These are phyloP conservation scores for Ovis canadensis DNA, from an alignment of 2,113 vertebrate species.

Conservation along the genomic window DNA sequence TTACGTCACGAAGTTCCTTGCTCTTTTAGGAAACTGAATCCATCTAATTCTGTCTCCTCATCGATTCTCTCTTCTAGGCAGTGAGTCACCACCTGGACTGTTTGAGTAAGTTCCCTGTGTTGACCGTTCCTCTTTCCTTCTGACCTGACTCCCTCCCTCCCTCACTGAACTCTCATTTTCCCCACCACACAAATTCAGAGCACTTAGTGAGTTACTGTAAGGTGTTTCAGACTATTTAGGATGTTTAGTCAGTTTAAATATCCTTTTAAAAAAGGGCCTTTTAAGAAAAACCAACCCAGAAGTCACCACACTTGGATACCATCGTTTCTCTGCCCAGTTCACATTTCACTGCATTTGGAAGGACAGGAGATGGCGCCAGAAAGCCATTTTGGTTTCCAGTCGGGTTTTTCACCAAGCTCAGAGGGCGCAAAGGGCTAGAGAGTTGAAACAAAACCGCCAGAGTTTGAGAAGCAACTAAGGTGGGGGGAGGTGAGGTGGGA, in stretches of 20 bases:
- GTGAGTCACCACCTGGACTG: neutral
- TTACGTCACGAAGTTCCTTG: neutral
- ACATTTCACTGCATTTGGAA: neutral
- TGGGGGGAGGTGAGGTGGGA: too few species aligned
- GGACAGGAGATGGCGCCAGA: slow-evolving; percentile 63
- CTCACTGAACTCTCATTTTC: neutral
- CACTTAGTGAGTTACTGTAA: neutral
- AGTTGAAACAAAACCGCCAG: neutral
- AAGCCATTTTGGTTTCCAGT: neutral
- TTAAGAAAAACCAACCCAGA: neutral
- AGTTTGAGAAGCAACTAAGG: neutral
- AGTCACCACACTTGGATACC: neutral
- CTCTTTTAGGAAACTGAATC: neutral
- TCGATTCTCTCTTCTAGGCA: neutral
- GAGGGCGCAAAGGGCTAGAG: neutral
- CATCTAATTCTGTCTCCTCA: neutral
- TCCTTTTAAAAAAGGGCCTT: neutral
- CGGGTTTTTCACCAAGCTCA: neutral
- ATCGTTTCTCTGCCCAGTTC: neutral
- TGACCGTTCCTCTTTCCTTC: neutral
- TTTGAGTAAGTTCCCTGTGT: neutral
- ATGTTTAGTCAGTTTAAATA: neutral
- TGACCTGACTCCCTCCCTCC: neutral
- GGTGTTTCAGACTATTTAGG: neutral
- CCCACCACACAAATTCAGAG: neutral